Conservation (phyloP, 2,113 vertebrate genomes). For the Hippocampus mohnikei region DNA sequence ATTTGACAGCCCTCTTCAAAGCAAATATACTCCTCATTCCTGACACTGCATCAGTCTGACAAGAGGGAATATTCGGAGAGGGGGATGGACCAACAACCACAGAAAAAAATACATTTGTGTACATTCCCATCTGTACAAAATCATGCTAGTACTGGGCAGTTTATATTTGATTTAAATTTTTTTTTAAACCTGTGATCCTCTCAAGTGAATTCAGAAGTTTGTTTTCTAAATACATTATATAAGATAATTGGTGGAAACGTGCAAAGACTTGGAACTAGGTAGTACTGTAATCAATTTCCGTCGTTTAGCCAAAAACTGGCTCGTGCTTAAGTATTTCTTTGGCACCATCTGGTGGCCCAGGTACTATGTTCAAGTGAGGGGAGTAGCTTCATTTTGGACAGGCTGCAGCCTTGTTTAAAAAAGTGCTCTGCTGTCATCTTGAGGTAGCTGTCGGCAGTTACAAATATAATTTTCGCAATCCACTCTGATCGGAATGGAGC, state of each 20-base stretch:
- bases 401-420: neutral
- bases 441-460: neutral
- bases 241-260: no score
- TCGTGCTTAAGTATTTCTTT: no score
- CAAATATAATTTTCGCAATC: neutral
- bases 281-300: no score
- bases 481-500: neutral
- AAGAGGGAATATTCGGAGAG: slow-evolving; percentile 36
- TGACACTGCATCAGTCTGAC: slow-evolving; percentile 67
- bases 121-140: slow-evolving; percentile 26
- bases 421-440: neutral
- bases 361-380: no score
- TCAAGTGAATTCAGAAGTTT: no score
- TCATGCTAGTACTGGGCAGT: neutral
- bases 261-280: no score
- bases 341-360: no score
- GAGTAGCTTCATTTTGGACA: no score
- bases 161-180: neutral
- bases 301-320: no score
- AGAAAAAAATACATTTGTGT: slow-evolving; percentile 14
- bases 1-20: slow-evolving; percentile 71
- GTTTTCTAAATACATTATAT: no score
- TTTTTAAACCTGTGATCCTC: no score
- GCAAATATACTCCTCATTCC: slow-evolving; percentile 68
- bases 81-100: slow-evolving; percentile 1